Evolutionary conservation across 1,140 invertebrate genomes (phyloP).

Genomic region (Tetragonula clypearis): DNA sequence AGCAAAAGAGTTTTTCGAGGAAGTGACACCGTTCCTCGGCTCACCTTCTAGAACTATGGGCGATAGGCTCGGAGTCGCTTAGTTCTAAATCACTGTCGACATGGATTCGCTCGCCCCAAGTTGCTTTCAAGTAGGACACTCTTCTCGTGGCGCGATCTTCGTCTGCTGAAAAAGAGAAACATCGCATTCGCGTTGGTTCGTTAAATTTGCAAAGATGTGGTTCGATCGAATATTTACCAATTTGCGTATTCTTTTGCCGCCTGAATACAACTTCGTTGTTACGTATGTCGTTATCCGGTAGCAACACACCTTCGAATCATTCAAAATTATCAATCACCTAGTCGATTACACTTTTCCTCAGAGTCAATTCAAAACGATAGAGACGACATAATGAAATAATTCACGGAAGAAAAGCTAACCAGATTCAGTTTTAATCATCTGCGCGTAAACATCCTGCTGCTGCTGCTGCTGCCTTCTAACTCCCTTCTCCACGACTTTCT

Average conservation of each 20-base stretch:
- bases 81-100: constrained; percentile 86
- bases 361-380: too few species aligned
- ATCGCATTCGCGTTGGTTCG: neutral
- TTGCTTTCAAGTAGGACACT: constrained; percentile 95
- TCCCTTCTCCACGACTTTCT: neutral
- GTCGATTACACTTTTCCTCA: too few species aligned
- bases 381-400: neutral
- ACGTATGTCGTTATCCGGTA: constrained; percentile 28
- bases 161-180: constrained; percentile 82
- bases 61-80: constrained; percentile 84
- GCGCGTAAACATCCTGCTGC: constrained; percentile 41
- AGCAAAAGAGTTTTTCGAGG: neutral
- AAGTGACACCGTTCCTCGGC: neutral
- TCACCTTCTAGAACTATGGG: constrained; percentile 84
- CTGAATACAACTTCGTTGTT: constrained; percentile 83
- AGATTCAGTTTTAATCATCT: constrained; percentile 20
- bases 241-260: constrained; percentile 83
- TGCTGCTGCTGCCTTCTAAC: neutral
- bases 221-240: constrained; percentile 67
- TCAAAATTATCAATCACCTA: neutral
- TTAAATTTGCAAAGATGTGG: neutral
- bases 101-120: constrained; percentile 87
- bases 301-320: neutral
- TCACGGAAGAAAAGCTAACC: constrained; percentile 30
- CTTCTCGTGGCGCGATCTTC: constrained; percentile 92